Percentiles rank a stretch among this genome's conserved stretches.
These are phyloP conservation scores for Tachuris rubrigastra DNA, from an alignment of 2,113 vertebrate genomes.

Conservation along the genomic window DNA sequence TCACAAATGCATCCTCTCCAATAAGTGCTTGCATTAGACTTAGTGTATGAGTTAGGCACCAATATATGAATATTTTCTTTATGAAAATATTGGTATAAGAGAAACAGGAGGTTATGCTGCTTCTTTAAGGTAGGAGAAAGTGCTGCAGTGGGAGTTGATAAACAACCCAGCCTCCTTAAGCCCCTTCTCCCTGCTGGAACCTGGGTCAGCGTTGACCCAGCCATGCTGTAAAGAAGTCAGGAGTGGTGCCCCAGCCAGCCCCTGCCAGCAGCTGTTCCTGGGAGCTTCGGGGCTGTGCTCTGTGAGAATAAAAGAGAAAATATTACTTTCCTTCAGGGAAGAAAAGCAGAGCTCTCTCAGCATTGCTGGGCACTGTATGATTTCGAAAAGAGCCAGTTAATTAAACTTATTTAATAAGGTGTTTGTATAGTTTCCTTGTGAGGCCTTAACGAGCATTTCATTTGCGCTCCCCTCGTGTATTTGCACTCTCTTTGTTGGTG, in stretches of 20 bases:
- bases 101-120: fast-evolving
- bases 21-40: fast-evolving
- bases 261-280: neutral
- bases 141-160: neutral
- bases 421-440: neutral
- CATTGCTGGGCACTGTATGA: neutral
- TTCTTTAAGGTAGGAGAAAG: neutral
- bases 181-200: neutral
- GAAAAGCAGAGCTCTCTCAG: neutral
- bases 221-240: neutral
- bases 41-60: neutral
- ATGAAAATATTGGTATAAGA: neutral
- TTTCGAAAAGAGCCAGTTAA: slow-evolving; percentile 31
- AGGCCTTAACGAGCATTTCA: slow-evolving; percentile 19
- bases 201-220: neutral
- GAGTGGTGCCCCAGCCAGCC: neutral
- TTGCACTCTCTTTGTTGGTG: slow-evolving; percentile 21
- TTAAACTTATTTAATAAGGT: slow-evolving; percentile 48
- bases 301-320: neutral
- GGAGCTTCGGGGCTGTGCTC: neutral
- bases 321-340: neutral
- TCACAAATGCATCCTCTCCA: neutral
- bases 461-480: slow-evolving; percentile 11
- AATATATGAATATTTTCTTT: fast-evolving
- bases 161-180: neutral